Evolutionary conservation across 2,113 vertebrate species (phyloP).

Genomic region (Pteropus alecto): DNA sequence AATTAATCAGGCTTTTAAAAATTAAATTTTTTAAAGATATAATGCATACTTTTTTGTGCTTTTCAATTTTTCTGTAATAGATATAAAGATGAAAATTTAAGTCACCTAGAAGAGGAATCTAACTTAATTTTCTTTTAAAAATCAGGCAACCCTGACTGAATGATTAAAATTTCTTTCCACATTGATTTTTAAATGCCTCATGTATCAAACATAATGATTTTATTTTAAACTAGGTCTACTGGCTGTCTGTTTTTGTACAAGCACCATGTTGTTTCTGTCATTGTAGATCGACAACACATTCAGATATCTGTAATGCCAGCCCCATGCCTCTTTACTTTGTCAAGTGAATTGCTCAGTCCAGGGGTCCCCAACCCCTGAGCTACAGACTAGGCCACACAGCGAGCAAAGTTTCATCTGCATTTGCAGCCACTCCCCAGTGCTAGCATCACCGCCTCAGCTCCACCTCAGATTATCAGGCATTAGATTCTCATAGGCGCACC

Average conservation of each 20-base stretch:
- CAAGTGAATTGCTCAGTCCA: not conserved
- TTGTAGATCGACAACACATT: not conserved
- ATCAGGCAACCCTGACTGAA: not conserved
- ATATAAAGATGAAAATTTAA: not conserved
- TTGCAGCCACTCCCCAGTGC: no score
- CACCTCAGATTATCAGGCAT: no score
- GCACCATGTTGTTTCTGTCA: not conserved
- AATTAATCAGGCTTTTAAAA: not conserved
- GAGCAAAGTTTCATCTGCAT: no score
- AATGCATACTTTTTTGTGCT: not conserved
- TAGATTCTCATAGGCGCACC: no score
- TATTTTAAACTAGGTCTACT: not conserved
- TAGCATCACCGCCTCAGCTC: no score
- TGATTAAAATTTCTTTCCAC: not conserved
- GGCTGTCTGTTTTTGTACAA: not conserved
- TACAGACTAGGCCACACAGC: no score
- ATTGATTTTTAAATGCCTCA: not conserved
- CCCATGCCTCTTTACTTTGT: not conserved
- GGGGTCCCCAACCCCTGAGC: no score
- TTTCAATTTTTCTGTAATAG: not conserved
- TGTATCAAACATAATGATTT: not conserved
- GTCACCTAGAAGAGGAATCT: not conserved
- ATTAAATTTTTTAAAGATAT: not conserved
- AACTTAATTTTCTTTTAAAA: slow-evolving; percentile 2
- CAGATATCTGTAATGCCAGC: not conserved